Percentiles rank a stretch among this genome's conserved stretches.
phyloP scores from a whole-genome alignment of 2,888 invertebrate species.

The Drosophila meridiana region DNA sequence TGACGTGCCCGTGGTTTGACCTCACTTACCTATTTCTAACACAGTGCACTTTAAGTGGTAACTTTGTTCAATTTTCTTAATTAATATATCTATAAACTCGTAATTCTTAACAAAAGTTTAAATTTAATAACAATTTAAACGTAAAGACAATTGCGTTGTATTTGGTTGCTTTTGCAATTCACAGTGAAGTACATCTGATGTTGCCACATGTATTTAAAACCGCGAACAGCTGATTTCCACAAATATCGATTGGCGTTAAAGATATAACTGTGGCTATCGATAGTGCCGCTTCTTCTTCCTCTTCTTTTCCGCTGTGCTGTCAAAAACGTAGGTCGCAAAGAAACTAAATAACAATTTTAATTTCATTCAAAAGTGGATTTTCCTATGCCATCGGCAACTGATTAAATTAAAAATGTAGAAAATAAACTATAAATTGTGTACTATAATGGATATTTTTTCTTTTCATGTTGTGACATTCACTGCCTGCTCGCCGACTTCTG shows the following conservation, averaged over 20 bases:
- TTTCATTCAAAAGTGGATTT: slow-evolving; percentile 42
- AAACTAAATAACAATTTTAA: slow-evolving; percentile 37
- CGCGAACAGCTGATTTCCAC: slow-evolving; percentile 31
- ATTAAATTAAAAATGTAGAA: not conserved
- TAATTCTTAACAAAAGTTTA: not conserved
- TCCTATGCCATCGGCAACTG: slow-evolving; percentile 30
- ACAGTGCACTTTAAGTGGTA: not conserved
- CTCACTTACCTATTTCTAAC: slow-evolving; percentile 35
- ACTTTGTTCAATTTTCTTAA: not conserved
- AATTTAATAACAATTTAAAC: slow-evolving; percentile 11
- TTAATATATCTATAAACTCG: not conserved
- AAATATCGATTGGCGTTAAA: slow-evolving; percentile 21
- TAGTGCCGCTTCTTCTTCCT: slow-evolving; percentile 42
- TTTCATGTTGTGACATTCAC: slow-evolving; percentile 37
- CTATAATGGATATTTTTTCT: slow-evolving; percentile 42
- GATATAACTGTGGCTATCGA: slow-evolving; percentile 31
- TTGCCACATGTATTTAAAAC: slow-evolving; percentile 34
- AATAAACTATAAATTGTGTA: slow-evolving; percentile 3
- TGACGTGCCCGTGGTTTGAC: not conserved
- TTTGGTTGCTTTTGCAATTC: slow-evolving; percentile 33
- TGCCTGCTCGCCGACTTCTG: slow-evolving; percentile 4
- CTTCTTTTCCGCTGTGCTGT: slow-evolving; percentile 84
- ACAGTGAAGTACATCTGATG: slow-evolving; percentile 14
- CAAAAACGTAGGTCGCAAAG: slow-evolving; percentile 80
- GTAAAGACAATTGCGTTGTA: slow-evolving; percentile 42